Evolutionary conservation across 1,140 invertebrate genomes (phyloP).

Genomic region (Bombus turneri): DNA sequence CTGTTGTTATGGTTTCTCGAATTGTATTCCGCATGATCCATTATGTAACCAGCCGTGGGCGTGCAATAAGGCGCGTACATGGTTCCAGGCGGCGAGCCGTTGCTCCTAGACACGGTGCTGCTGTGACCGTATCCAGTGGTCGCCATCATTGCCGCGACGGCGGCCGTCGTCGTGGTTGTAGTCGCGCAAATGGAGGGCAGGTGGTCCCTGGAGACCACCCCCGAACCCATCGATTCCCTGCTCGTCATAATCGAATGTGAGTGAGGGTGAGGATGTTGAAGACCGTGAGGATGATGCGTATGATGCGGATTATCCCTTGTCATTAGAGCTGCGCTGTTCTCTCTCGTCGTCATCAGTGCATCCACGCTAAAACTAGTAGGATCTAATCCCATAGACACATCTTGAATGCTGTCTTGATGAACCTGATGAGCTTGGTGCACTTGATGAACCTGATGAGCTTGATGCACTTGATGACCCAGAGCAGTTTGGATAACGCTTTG

Average conservation of each 20-base stretch:
- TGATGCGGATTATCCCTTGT: constrained; percentile 80
- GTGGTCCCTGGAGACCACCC: constrained; percentile 78
- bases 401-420: constrained; percentile 78
- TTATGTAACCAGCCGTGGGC: constrained; percentile 81
- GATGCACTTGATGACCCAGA: constrained; percentile 75
- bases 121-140: constrained; percentile 84
- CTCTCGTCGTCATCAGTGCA: constrained; percentile 81
- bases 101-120: constrained; percentile 79
- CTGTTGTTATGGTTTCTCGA: constrained; percentile 73
- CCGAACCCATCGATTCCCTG: constrained; percentile 73
- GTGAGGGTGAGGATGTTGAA: constrained; percentile 81
- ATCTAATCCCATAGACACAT: constrained; percentile 82
- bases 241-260: constrained; percentile 82
- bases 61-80: constrained; percentile 83
- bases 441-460: constrained; percentile 74
- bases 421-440: constrained; percentile 75
- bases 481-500: constrained; percentile 77
- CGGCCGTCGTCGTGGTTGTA: constrained; percentile 74
- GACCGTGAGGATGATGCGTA: constrained; percentile 83
- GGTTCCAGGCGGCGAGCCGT: constrained; percentile 82
- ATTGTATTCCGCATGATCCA: constrained; percentile 81
- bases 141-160: constrained; percentile 79
- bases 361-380: constrained; percentile 83
- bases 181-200: constrained; percentile 68
- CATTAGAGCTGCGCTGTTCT: constrained; percentile 78